phyloP scores from a whole-genome alignment of 2,113 vertebrate genomes.

The Dryoscopus gambensis region DNA sequence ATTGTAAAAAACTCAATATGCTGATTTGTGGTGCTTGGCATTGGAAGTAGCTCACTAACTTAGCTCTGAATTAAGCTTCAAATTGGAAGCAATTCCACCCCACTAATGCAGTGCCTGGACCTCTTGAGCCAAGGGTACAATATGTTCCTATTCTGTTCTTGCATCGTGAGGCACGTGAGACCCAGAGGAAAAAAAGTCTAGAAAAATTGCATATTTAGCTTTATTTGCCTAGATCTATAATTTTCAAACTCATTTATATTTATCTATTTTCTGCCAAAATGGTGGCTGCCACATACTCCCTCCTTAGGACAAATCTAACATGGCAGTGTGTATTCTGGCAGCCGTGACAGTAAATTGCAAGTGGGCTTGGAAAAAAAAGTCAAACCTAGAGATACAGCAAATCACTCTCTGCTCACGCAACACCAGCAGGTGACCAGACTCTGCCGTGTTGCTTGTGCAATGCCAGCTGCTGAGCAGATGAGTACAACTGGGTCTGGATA shows the following conservation, averaged over 20 bases:
- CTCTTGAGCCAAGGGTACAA: background rate
- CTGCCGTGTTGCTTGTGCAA: background rate
- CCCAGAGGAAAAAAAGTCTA: background rate
- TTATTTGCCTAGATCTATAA: background rate
- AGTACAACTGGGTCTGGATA: too few species aligned
- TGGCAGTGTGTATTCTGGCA: background rate
- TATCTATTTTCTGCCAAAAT: background rate
- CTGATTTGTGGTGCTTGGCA: background rate
- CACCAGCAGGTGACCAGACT: background rate
- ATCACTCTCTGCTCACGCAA: background rate
- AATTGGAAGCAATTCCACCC: background rate
- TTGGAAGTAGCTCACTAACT: background rate
- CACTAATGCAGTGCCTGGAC: background rate
- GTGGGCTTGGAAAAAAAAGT: background rate
- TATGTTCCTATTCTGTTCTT: background rate
- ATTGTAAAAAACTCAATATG: conserved; percentile 4
- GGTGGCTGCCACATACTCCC: background rate
- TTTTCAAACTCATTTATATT: background rate
- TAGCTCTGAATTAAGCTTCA: background rate
- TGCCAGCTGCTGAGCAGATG: rapidly evolving
- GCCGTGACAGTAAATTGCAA: background rate
- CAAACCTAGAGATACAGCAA: background rate
- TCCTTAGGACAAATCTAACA: background rate
- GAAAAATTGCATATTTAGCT: background rate
- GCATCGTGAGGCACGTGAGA: rapidly evolving